Percentiles rank a stretch among this genome's conserved stretches.
These are phyloP conservation scores for Zoanthus sociatus DNA, from an alignment of 92 coral and sea anemone genomes.

Conservation along the genomic window DNA sequence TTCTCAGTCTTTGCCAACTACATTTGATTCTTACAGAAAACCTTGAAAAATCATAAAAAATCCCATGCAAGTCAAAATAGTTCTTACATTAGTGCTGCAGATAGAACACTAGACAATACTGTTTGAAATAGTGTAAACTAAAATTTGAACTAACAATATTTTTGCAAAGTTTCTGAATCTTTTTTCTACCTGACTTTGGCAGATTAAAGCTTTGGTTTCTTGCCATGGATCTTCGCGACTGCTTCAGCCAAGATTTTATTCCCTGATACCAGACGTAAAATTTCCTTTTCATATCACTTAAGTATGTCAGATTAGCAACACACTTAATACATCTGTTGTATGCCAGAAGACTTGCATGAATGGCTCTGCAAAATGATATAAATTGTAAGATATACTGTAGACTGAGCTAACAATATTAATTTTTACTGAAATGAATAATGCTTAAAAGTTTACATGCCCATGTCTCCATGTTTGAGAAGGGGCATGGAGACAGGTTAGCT, in stretches of 20 bases:
- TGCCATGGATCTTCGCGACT: neutral
- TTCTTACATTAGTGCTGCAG: no score
- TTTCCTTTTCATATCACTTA: neutral
- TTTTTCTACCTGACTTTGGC: conserved; percentile 29
- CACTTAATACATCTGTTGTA: conserved; percentile 18
- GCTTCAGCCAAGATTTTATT: conserved; percentile 9
- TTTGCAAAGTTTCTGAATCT: neutral
- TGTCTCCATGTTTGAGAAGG: no score
- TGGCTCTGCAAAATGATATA: conserved; percentile 3
- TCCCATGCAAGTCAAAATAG: no score
- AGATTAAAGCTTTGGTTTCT: conserved; percentile 33
- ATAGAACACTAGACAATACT: no score
- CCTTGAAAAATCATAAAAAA: no score
- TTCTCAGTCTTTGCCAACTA: no score
- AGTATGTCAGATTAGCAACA: neutral
- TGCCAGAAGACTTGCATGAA: neutral
- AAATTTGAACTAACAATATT: neutral
- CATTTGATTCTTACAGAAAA: no score
- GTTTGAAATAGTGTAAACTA: neutral
- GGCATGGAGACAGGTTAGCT: no score
- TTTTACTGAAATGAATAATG: no score
- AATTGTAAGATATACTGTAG: neutral
- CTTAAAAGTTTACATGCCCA: no score
- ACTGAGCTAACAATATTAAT: no score
- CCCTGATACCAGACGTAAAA: conserved; percentile 5